Base-by-base conservation (phyloP, 2,113 vertebrate species). In the Dasypus novemcinctus region DNA sequence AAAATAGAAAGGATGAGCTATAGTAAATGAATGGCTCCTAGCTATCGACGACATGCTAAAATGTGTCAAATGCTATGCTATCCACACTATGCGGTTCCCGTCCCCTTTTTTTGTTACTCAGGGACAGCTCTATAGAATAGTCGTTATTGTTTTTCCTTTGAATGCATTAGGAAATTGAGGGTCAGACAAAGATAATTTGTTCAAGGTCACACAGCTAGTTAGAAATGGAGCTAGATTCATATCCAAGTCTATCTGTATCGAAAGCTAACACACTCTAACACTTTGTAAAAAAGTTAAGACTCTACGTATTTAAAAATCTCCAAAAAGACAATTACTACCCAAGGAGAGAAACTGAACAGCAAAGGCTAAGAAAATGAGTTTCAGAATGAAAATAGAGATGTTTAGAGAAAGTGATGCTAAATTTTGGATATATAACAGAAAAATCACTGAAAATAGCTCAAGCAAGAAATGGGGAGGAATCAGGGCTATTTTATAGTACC, bases 41-140 rank as follows among this genome's bases (percentile, higher is more conserved):
- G 36, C 31, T 82, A 29, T 2, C 13, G 27, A 87, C 64, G 15
- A 2, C 1, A 3, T 33, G 59, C 17, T 69, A 14, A 43, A 43
- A 29, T 7, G 36, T 1, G 10, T n/a, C 15, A 75, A 72, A 74
- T 33, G 10, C 15, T 36, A 2, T 52, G 14, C 14, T 41, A 7
- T 14, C 8, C 38, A 4, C 1, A 11, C 2, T 25, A 10, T 2
- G 1, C 2, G 2, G n/a, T 49, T n/a, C 54, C n/a, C 46, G 8
- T 49, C 46, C 18, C 46, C 79, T 57, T 46, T 36, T 23, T 41
- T 49, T 21, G 46, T 49, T 49, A 49, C 31, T 71, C 49, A 21
- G 7, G 43, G 29, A 75, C 1, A 46, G 29, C 21, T 31, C 33
- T 54, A 27, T 14, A 59, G 49, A 52, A 8, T 13, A 52, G 9